Evolutionary conservation across 30 jellyfish, hydroid and myxozoan species (phyloP), one percentile per base, ranked within the genome.

Genomic region (Aurelia sp.): DNA sequence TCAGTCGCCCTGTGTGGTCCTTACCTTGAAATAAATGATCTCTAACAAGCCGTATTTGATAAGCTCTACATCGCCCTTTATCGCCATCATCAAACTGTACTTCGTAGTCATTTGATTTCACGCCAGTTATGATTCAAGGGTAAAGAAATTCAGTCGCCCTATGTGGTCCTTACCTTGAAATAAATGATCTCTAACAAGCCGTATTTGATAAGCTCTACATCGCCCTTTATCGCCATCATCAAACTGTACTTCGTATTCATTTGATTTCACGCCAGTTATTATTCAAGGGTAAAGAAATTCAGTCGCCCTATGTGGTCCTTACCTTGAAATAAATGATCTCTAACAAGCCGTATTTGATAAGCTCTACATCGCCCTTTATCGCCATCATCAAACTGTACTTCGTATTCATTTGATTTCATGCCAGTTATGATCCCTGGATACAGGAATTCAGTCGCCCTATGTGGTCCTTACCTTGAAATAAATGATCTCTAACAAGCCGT

Each of bases 81-180:
- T 92, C 98, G 13, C 97, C 98, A 70, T 86, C 98, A 67, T 92
- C 97, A 61, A 84, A 92, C 35, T 87, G 94, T 19, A 86, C 94
- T 47, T 79, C 96, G 51, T 86, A 87, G 40, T 92, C 97, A 21
- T 78, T 88, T 6, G 83, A 61, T 18, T 72, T 86, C n/a, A 92
- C 63, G 8, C 89, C 89, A 17, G 89, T 41, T 21, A 92, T 88
- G 33, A 93, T 89, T 19, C 98, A 97, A n/a, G 98, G 98, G 71
- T 88, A 93, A 9, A 93, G 71, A 33, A 77, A 78, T 66, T 93
- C 91, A 11, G 4, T 37, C 50, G 50, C 50, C 50, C 69, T 4
- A 2, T 37, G 10, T 37, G 50, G 50, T 10, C 50, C 10, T 58
- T 19, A 79, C 89, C 89, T 65, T 79, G 89, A 50, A 79, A 79